Base-by-base conservation (phyloP, 2,888 invertebrate species). In the Caenorhabditis sinica region DNA sequence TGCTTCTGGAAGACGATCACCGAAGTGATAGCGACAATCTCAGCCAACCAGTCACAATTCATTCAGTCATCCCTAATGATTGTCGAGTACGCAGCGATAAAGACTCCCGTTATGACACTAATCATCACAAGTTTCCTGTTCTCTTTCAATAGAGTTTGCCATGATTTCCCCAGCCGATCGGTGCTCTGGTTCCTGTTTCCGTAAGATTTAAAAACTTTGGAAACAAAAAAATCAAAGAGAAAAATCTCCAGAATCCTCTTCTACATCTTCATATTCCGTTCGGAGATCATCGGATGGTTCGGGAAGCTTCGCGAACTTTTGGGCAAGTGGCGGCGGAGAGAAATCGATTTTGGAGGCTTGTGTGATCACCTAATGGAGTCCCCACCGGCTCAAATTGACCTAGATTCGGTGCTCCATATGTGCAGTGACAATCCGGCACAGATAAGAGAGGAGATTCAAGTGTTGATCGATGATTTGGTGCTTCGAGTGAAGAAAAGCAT, bases 121-220 rank as follows among this genome's bases (percentile, higher is more conserved):
- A 90, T 93, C 28, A 76, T 89, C 25, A 89, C 91, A 25, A 91
- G 91, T 30, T 93, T 92, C 72, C 58, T 92, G 56, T 90, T 90
- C 90, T 88, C 83, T 79, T 91, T 89, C 73, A 89, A 90, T 86
- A 95, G 95, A 92, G 95, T 97, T 90, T 94, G 95, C 90, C 94
- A 95, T 86, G 95, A 95, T 90, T 95, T 96, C 93, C 95, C 96
- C 33, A 93, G 96, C 6, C 94, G 96, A 88, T 95, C 96, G 91
- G 95, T 96, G 90, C 95, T 97, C 92, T 96, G 96, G 92, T 94
- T 97, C 15, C 95, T 95, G 89, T 97, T 97, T 94, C 97, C 97
- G 97, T 97, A 95, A 95, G 96, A 95, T 30, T 56, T 63, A 9
- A 23, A 51, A 69, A 45, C 36, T 30, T 58, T 51, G 13, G 6